Conservation (phyloP, 23 tunicate species). For the Oikopleura albicans region DNA sequence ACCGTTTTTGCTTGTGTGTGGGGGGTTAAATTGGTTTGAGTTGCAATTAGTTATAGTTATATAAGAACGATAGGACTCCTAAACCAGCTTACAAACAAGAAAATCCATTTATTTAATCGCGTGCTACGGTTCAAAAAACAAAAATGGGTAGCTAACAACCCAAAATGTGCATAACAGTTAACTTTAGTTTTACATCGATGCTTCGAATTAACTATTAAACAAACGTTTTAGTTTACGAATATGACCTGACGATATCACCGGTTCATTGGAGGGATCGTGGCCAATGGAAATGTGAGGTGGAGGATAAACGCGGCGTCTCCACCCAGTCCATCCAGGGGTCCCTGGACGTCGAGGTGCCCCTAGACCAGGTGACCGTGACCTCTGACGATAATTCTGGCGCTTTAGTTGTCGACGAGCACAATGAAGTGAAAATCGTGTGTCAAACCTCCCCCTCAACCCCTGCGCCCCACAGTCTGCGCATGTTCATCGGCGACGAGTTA, state of each 20-base stretch:
- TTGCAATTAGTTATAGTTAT: too few relatives aligned
- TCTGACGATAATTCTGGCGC: not conserved
- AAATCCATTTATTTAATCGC: too few relatives aligned
- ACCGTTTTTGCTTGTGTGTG: too few relatives aligned
- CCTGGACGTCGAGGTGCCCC: slow-evolving; percentile 11
- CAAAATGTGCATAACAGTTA: too few relatives aligned
- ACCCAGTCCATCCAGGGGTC: not conserved
- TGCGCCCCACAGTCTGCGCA: not conserved
- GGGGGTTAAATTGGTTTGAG: too few relatives aligned
- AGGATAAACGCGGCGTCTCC: not conserved
- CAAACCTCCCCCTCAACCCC: not conserved
- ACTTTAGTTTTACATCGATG: too few relatives aligned
- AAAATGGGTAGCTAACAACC: too few relatives aligned
- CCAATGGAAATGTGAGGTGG: not conserved
- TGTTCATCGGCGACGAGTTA: not conserved
- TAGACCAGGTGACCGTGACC: not conserved
- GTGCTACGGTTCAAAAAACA: too few relatives aligned
- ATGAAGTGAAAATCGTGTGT: not conserved
- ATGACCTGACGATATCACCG: not conserved
- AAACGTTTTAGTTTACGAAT: not conserved
- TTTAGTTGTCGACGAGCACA: not conserved
- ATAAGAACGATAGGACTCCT: too few relatives aligned
- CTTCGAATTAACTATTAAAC: too few relatives aligned
- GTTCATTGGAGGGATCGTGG: not conserved
- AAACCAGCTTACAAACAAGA: too few relatives aligned